Evolutionary conservation across 1,140 invertebrate genomes (phyloP).

Genomic region (Bradysia coprophila): DNA sequence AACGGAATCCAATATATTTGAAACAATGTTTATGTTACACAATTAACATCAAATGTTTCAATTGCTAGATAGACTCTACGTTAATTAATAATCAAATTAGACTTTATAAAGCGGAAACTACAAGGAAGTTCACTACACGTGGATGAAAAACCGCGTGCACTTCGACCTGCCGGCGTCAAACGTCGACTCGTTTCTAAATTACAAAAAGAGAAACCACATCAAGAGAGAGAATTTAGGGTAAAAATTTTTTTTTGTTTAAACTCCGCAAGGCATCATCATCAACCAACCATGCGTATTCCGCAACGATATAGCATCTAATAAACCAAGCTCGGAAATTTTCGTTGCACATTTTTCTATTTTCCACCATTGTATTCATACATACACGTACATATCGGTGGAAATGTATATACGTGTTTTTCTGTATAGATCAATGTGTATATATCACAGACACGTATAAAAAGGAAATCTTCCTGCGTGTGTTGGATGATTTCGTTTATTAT

Average conservation of each 20-base stretch:
- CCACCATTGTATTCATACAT: too few relatives aligned
- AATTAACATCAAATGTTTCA: background rate
- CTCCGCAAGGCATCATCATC: background rate
- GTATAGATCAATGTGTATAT: too few relatives aligned
- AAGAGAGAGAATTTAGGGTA: background rate
- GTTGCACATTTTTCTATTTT: too few relatives aligned
- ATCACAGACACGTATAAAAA: too few relatives aligned
- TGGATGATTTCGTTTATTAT: too few relatives aligned
- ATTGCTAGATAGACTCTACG: background rate
- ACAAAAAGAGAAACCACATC: background rate
- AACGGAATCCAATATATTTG: too few relatives aligned
- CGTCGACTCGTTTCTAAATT: background rate
- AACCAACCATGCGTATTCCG: background rate
- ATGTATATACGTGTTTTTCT: too few relatives aligned
- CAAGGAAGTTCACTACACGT: background rate
- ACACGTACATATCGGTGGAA: too few relatives aligned
- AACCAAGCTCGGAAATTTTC: background rate
- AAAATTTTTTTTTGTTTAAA: too few relatives aligned
- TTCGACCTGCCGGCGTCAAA: constrained; percentile 1
- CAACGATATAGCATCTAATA: background rate
- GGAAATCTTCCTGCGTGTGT: too few relatives aligned
- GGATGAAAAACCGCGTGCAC: background rate
- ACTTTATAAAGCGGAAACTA: too few relatives aligned
- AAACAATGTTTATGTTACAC: background rate
- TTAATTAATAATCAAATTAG: background rate